phyloP scores from a whole-genome alignment of 2,888 invertebrate species.

The Hipparchia semele region DNA sequence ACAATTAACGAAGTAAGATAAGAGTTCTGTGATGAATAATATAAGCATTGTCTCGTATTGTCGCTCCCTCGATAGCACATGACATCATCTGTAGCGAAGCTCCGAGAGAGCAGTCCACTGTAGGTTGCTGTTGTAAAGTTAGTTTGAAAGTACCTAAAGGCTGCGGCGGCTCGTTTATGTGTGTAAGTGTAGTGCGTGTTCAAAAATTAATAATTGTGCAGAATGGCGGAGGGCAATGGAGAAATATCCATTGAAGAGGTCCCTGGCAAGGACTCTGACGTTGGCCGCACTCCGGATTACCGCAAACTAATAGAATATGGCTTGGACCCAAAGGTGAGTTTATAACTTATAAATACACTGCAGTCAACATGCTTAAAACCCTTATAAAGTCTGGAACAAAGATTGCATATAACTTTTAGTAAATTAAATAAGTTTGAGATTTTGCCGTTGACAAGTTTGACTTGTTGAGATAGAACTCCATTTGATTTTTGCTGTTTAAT shows the following conservation, averaged over 20 bases:
- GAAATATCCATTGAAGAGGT: constrained; percentile 90
- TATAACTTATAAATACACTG: not conserved
- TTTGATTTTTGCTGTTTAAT: constrained; percentile 5
- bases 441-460: not conserved
- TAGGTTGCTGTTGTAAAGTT: constrained; percentile 44
- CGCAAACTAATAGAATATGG: constrained; percentile 97
- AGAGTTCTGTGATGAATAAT: constrained; percentile 39
- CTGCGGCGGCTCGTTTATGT: constrained; percentile 41
- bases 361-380: not conserved
- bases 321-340: constrained; percentile 93
- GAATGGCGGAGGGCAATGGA: constrained; percentile 95
- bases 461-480: not conserved
- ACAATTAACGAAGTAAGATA: constrained; percentile 37
- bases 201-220: constrained; percentile 77
- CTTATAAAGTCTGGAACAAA: not conserved
- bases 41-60: constrained; percentile 60
- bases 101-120: constrained; percentile 55
- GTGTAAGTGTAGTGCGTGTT: constrained; percentile 72
- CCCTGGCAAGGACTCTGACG: constrained; percentile 86
- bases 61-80: constrained; percentile 74
- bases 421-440: not conserved
- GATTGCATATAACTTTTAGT: not conserved
- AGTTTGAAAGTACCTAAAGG: constrained; percentile 45
- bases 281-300: constrained; percentile 94
- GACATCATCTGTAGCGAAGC: constrained; percentile 74